These are phyloP conservation scores for Triplophysa tibetana DNA, from an alignment of 2,113 vertebrate species.

Conservation along the genomic window DNA sequence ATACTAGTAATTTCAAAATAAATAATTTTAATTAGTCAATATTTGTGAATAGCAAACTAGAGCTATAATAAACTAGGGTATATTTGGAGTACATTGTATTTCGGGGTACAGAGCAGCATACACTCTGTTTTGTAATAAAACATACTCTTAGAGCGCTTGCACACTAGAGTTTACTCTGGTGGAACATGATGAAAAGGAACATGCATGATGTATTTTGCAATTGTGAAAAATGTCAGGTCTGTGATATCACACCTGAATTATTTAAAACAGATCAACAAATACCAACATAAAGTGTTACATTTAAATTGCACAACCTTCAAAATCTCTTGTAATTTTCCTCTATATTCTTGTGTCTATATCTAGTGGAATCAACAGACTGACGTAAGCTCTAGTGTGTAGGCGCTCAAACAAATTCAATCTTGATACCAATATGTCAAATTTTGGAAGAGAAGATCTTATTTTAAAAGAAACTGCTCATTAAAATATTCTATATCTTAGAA, in stretches of 20 bases:
- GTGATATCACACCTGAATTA: no score
- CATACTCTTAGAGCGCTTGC: neutral
- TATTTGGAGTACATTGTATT: neutral
- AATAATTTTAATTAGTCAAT: no score
- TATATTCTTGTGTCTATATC: no score
- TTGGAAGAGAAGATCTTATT: no score
- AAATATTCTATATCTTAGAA: neutral
- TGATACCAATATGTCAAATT: neutral
- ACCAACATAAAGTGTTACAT: neutral
- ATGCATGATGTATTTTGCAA: no score
- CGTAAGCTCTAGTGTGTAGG: neutral
- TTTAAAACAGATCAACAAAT: neutral
- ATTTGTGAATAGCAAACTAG: slow-evolving; percentile 1
- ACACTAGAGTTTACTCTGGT: neutral
- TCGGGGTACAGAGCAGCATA: no score
- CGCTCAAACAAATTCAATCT: neutral
- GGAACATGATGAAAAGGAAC: neutral
- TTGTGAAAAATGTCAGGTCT: no score
- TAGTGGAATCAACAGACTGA: neutral
- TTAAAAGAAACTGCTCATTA: neutral
- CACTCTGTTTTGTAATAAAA: neutral
- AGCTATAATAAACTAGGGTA: neutral
- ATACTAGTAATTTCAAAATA: neutral
- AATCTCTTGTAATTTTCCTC: no score
- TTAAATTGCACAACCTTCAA: no score